Base-by-base conservation (phyloP, 2,888 invertebrate species). In the Orchestes rusci region DNA sequence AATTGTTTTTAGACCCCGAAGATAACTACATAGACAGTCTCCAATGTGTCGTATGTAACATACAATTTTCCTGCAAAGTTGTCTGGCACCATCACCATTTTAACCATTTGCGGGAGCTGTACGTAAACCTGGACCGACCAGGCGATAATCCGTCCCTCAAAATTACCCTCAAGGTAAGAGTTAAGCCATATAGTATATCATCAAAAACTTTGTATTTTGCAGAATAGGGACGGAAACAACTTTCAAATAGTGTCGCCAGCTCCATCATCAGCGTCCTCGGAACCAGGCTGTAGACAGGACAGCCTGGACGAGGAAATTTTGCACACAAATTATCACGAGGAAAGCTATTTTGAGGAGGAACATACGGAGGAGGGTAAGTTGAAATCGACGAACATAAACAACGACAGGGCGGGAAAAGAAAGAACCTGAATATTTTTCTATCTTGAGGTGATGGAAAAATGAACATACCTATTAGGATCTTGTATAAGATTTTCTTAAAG, bases 61-160 rank as follows among this genome's bases (percentile, higher is more conserved):
- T n/a, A n/a, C n/a, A n/a, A n/a, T n/a, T n/a, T n/a, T n/a, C n/a
- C n/a, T n/a, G n/a, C n/a, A n/a, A n/a, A n/a, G n/a, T n/a, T n/a
- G n/a, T n/a, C n/a, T n/a, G n/a, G 47, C 68, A 75, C 53, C 66
- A 67, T 10, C 78, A 78, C 60, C 65, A 77, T 8, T 66, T 75
- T 27, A 69, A 70, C 20, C 77, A 77, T 68, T 73, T 78, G 32
- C 73, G 72, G 4, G 68, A 75, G 56, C 77, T 77, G 32, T 65
- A 62, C 1, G 65, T 78, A 43, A 61, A 70, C 31, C 53, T 77
- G 50, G 67, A 72, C 37, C 56, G 74, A 46, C 61, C 70, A 55
- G 68, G 73, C 59, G 16, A 59, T 54, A 50, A 58, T 57, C 69
- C 75, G 69, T 74, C 76, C 2, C 53, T 68, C 15, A 67, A 62